Evolutionary conservation across 1,140 invertebrate species (phyloP).

Genomic region (Tetragnatha versicolor): DNA sequence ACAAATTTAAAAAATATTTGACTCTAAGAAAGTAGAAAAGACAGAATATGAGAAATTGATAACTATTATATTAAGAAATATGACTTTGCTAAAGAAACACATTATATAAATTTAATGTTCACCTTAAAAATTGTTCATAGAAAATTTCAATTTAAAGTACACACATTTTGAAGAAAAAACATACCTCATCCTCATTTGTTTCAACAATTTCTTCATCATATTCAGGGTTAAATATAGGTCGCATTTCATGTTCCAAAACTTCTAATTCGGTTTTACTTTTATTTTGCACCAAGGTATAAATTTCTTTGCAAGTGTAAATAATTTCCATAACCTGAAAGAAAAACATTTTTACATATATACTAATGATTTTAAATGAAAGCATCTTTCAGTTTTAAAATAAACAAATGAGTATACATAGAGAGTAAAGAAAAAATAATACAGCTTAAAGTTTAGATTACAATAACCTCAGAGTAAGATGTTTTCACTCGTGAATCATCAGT

Average conservation of each 20-base stretch:
- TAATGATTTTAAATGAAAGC: neutral
- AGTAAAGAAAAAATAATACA: too few relatives aligned
- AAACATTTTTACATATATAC: neutral
- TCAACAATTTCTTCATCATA: constrained; percentile 32
- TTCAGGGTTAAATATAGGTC: constrained; percentile 8
- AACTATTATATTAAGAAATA: neutral
- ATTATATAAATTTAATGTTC: too few relatives aligned
- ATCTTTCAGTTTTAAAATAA: too few relatives aligned
- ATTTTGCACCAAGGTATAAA: neutral
- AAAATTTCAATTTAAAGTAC: neutral
- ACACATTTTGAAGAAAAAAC: neutral
- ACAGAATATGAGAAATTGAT: too few relatives aligned
- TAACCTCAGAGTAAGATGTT: too few relatives aligned
- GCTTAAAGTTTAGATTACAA: too few relatives aligned
- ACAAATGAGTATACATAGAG: too few relatives aligned
- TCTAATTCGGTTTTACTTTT: neutral
- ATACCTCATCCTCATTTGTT: neutral
- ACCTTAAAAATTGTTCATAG: too few relatives aligned
- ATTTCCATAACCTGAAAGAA: neutral
- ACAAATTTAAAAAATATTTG: too few relatives aligned
- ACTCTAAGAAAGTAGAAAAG: too few relatives aligned
- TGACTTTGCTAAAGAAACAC: neutral
- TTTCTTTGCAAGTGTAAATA: neutral
- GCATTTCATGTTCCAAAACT: constrained; percentile 20
- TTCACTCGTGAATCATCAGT: too few relatives aligned